Evolutionary conservation across 2,113 vertebrate genomes (phyloP).

Genomic region (Trochalopteron elliotii): DNA sequence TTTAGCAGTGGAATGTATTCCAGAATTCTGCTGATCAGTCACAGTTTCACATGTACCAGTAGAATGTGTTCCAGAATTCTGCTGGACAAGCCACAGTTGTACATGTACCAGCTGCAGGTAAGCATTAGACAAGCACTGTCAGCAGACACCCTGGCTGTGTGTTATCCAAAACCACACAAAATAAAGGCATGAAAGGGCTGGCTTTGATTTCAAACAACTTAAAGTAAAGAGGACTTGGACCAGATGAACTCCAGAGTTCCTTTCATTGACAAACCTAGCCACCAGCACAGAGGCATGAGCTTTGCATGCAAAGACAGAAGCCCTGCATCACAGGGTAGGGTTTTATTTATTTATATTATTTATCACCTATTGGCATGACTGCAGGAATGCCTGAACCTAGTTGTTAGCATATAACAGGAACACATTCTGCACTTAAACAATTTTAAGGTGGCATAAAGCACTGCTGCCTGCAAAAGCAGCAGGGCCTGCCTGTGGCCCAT

Average conservation of each 20-base stretch:
- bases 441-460: background rate
- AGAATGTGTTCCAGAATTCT: background rate
- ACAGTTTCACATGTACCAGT: too few species aligned
- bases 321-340: background rate
- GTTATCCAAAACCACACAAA: background rate
- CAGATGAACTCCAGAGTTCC: background rate
- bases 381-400: background rate
- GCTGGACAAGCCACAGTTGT: background rate
- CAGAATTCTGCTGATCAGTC: too few species aligned
- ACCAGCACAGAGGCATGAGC: background rate
- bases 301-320: background rate
- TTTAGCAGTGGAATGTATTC: too few species aligned
- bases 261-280: background rate
- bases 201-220: background rate
- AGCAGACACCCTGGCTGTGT: background rate
- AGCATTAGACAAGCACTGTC: background rate
- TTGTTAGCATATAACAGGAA: fast-evolving
- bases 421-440: background rate
- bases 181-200: background rate
- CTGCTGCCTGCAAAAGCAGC: background rate
- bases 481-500: background rate
- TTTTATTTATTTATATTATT: background rate
- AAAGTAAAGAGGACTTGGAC: background rate
- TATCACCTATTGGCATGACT: background rate
- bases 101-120: background rate